phyloP scores from a whole-genome alignment of 2,797 vertebrate species.

The Psittacula echo region DNA sequence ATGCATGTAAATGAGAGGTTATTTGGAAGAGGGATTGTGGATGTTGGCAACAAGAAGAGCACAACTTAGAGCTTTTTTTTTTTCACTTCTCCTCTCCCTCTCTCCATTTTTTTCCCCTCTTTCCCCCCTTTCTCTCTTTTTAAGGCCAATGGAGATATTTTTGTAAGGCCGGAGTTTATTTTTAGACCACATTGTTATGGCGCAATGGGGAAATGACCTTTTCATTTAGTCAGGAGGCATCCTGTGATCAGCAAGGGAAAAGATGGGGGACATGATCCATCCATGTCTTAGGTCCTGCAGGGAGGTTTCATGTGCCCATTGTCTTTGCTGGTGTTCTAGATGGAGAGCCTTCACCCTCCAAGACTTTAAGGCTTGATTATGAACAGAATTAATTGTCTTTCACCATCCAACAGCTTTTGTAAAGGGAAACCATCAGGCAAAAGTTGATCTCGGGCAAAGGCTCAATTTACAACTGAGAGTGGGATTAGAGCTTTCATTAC shows the following conservation, averaged over 20 bases:
- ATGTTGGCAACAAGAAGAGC: slow-evolving; percentile 70
- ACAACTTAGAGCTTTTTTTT: slow-evolving; percentile 58
- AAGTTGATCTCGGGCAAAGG: background rate
- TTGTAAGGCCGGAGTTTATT: slow-evolving; percentile 65
- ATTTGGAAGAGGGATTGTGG: slow-evolving; percentile 74
- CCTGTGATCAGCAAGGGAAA: background rate
- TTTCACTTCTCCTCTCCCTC: slow-evolving; percentile 28
- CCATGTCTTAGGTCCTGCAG: background rate
- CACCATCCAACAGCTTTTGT: background rate
- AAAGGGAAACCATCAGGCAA: background rate
- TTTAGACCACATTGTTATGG: slow-evolving; percentile 54
- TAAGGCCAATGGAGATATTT: slow-evolving; percentile 55
- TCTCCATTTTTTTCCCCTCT: background rate
- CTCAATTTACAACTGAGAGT: background rate
- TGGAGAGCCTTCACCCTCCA: background rate
- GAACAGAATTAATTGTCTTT: background rate
- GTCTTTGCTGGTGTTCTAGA: background rate
- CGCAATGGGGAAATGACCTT: slow-evolving; percentile 59
- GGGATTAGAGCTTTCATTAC: background rate
- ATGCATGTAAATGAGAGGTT: slow-evolving; percentile 76
- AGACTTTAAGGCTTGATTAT: background rate
- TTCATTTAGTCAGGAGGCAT: slow-evolving; percentile 34
- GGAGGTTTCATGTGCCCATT: background rate
- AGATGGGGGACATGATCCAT: background rate
- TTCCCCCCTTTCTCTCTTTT: background rate